Evolutionary conservation across 2,113 vertebrate genomes (phyloP).

Genomic region (Genyomyrus donnyi): DNA sequence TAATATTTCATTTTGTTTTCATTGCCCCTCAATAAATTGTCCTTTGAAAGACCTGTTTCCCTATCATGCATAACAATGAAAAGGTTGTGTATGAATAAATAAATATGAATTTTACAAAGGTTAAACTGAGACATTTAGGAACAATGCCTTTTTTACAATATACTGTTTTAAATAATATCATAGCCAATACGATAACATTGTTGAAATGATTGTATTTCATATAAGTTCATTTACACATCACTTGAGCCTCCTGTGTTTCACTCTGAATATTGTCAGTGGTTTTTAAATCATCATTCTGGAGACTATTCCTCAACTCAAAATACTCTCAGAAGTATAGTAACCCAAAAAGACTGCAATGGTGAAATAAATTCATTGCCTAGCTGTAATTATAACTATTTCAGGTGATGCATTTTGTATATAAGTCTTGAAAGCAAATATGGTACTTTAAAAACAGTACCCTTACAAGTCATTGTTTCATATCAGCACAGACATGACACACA

Average conservation of each 20-base stretch:
- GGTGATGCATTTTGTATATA: background rate
- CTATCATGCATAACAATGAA: background rate
- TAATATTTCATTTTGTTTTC: background rate
- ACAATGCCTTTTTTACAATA: background rate
- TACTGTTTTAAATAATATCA: background rate
- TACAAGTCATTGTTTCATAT: background rate
- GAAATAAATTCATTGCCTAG: background rate
- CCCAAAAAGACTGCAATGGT: background rate
- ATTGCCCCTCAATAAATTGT: background rate
- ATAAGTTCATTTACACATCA: background rate
- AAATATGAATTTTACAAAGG: background rate
- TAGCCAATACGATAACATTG: background rate
- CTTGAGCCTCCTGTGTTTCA: background rate
- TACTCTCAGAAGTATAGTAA: background rate
- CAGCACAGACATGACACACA: background rate
- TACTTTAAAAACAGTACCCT: background rate
- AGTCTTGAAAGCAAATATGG: background rate
- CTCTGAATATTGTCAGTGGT: background rate
- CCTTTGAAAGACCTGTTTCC: background rate
- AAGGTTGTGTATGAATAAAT: background rate
- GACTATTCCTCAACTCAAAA: background rate
- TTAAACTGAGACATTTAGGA: background rate
- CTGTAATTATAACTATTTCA: background rate
- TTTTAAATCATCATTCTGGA: background rate
- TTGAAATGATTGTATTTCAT: background rate